Percentiles rank a stretch among this genome's conserved stretches.
phyloP scores from a whole-genome alignment of 2,113 vertebrate genomes.

The Mustela nigripes region DNA sequence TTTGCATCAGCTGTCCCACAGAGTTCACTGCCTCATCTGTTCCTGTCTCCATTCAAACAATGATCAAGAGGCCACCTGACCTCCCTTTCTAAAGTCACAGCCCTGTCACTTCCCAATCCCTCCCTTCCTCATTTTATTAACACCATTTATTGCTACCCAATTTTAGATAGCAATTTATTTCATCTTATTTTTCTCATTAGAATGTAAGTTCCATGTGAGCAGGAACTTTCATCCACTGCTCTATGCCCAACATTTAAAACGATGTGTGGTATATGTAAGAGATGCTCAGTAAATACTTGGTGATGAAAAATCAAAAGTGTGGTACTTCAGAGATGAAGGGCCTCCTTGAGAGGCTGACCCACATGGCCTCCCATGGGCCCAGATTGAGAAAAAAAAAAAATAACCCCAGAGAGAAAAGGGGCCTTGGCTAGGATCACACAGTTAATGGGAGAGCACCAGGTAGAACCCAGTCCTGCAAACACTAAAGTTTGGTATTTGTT shows the following conservation, averaged over 20 bases:
- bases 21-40: not conserved
- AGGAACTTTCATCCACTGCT: not conserved
- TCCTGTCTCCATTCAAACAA: not conserved
- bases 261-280: not conserved
- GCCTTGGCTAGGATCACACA: not conserved
- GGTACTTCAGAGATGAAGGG: not conserved
- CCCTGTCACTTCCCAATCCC: not conserved
- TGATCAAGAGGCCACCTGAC: not conserved
- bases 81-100: not conserved
- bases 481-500: not conserved
- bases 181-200: not conserved
- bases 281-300: not conserved
- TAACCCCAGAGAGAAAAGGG: not conserved
- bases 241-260: not conserved
- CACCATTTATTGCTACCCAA: not conserved
- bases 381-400: not conserved
- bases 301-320: not conserved
- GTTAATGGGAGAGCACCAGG: not conserved
- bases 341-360: not conserved
- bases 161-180: not conserved
- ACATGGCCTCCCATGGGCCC: not conserved
- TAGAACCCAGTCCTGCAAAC: not conserved
- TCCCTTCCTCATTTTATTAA: not conserved
- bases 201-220: conserved; percentile 10
- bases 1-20: not conserved